Base-by-base conservation (phyloP, 2,113 vertebrate species). In the Chinchilla lanigera region DNA sequence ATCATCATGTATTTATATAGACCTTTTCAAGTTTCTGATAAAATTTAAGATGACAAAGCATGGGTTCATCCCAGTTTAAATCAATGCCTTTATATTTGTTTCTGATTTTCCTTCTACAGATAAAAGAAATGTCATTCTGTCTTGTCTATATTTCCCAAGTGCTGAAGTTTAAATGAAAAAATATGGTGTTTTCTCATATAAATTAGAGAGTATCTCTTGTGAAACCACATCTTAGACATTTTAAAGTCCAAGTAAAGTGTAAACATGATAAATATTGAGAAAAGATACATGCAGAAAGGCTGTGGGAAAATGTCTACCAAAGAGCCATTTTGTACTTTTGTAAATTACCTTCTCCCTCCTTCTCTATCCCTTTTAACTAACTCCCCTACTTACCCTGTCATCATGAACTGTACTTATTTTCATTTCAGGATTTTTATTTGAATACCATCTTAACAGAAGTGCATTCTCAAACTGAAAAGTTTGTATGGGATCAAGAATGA, bases 401-500 rank as follows among this genome's bases (percentile, higher is more conserved):
- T 44, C 35, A 4, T 4, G 35, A 94, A 93, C 52, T 71, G 56
- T 87, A 2, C 33, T 97, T 98, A 63, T 89, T 22, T 98, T 30
- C 93, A 28, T 98, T 98, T 96, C 98, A 98, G 98, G 71, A 3
- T 84, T 35, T 94, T 47, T 69, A 94, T 89, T 94, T 97, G 93
- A 97, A 93, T 88, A 94, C 50, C 52, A 93, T 90, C 5, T 28
- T 93, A 20, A 67, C 88, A 3, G 90, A 94, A 89, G 95, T 7
- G 30, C 93, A 17, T 52, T 96, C n/a, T 89, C 87, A 58, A 94
- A 96, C 38, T 89, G 73, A 98, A 96, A 95, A 73, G 98, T 99
- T 98, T 99, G 99, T 98, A 98, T 99, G 98, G 99, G 98, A 98
- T 98, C 98, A 87, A 99, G 99, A 98, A 99, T 99, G 98, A 99